These are phyloP conservation scores for Agonopterix subpropinquella DNA, from an alignment of 2,888 invertebrate genomes.

Conservation along the genomic window DNA sequence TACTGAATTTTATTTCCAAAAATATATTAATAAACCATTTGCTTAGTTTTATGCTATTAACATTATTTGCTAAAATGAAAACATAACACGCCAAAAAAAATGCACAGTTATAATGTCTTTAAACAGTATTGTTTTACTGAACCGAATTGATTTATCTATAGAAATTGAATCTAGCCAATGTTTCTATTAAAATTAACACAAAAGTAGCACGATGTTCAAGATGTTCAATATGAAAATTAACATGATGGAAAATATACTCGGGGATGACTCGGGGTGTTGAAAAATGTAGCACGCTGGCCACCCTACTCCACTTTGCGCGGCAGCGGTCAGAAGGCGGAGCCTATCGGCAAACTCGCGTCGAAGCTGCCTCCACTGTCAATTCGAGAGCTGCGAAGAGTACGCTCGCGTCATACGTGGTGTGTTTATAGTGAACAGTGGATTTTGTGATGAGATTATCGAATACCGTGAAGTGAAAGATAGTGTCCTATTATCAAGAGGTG, in stretches of 20 bases:
- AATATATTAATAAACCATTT: background rate
- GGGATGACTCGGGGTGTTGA: too few relatives aligned
- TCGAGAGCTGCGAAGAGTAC: conserved; percentile 73
- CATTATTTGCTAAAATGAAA: too few relatives aligned
- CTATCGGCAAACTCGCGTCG: conserved; percentile 76
- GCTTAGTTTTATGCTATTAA: too few relatives aligned
- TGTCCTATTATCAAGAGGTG: conserved; percentile 63
- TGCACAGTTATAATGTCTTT: too few relatives aligned
- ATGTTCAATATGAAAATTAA: too few relatives aligned
- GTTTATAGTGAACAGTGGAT: conserved; percentile 69
- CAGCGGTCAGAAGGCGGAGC: conserved; percentile 76
- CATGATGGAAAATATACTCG: too few relatives aligned
- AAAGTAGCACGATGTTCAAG: too few relatives aligned
- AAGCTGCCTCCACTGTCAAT: conserved; percentile 72
- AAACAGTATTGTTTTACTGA: too few relatives aligned
- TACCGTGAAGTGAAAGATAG: conserved; percentile 71
- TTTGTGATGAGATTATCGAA: conserved; percentile 70
- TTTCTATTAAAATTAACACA: too few relatives aligned
- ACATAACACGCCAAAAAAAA: too few relatives aligned
- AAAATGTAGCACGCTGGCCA: conserved; percentile 24
- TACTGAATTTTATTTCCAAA: background rate
- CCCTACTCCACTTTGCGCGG: conserved; percentile 74
- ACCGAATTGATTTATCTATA: too few relatives aligned
- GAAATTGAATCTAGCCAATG: too few relatives aligned
- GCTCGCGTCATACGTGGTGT: conserved; percentile 73